Evolutionary conservation across 2,113 vertebrate species (phyloP).

Genomic region (Podarcis cretensis): DNA sequence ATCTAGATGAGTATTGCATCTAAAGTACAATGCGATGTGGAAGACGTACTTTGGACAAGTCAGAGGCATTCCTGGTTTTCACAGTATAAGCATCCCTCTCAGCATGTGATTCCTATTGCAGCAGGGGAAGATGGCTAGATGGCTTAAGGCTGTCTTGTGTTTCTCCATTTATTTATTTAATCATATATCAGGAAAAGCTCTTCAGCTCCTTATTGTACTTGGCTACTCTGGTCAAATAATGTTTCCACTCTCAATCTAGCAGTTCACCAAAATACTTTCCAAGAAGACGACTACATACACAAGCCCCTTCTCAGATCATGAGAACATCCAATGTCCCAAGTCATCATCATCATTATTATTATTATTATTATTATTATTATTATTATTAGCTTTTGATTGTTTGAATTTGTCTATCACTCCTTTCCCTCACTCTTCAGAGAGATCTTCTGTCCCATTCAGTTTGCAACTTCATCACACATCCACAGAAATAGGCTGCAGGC

Average conservation of each 20-base stretch:
- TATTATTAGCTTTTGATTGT: background rate
- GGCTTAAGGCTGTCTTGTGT: background rate
- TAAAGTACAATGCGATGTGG: background rate
- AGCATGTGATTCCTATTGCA: background rate
- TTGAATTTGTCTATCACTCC: background rate
- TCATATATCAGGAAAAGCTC: background rate
- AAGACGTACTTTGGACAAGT: background rate
- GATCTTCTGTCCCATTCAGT: background rate
- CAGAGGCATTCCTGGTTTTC: background rate
- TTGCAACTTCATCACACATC: background rate
- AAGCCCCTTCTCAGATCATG: background rate
- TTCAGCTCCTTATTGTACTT: background rate
- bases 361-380: background rate
- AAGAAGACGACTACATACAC: background rate
- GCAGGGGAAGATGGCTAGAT: background rate
- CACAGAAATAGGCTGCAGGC: slow-evolving; percentile 1
- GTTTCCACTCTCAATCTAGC: background rate
- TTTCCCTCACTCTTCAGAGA: background rate
- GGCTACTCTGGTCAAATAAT: background rate
- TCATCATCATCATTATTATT: too few species aligned
- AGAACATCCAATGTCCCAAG: background rate
- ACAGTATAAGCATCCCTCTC: background rate
- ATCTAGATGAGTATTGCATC: background rate
- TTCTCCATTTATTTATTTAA: background rate
- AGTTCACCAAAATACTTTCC: background rate